Base-by-base conservation (phyloP, 2,888 invertebrate genomes). In the Exocentrus adspersus region DNA sequence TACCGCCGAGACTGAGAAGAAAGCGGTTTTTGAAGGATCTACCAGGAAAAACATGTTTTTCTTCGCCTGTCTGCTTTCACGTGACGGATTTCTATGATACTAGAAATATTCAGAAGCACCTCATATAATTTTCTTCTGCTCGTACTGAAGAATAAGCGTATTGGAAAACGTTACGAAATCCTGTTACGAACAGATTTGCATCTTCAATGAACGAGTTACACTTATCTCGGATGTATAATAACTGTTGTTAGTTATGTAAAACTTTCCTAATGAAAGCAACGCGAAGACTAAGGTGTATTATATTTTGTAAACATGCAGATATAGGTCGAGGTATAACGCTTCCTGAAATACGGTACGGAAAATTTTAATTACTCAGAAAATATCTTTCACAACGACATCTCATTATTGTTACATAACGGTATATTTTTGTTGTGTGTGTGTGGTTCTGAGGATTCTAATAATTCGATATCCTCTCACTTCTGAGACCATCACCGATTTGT, bases 21-120 rank as follows among this genome's bases (percentile, higher is more conserved):
- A 54, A 54, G 54, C 19, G 43, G 28, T 28, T 54, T 41, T 21
- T n/a, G n/a, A n/a, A 53, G 41, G 20, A 20, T 53, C 21, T 28
- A 54, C 24, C 7, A 24, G 7, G 24, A 7, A 24, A 24, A 24
- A 24, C 24, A 24, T 24, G 24, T 24, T 24, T 24, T 7, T 24
- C 4, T 24, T 24, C 24, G 7, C 24, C 24, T 24, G 24, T 3
- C 24, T 24, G 24, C 24, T 24, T 24, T 24, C 24, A 24, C 24
- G 24, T 24, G 3, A 24, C 7, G 4, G 24, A 24, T 24, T 24
- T 24, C 24, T 24, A 24, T 7, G 4, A 24, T 24, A n/a, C n/a
- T n/a, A 24, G 24, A 24, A 7, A 24, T 24, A 7, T 24, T 24
- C n/a, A n/a, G n/a, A n/a, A n/a, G n/a, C n/a, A n/a, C n/a, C n/a